These are phyloP conservation scores for Scarus forsteni DNA, from an alignment of 2,797 vertebrate genomes.

Conservation along the genomic window DNA sequence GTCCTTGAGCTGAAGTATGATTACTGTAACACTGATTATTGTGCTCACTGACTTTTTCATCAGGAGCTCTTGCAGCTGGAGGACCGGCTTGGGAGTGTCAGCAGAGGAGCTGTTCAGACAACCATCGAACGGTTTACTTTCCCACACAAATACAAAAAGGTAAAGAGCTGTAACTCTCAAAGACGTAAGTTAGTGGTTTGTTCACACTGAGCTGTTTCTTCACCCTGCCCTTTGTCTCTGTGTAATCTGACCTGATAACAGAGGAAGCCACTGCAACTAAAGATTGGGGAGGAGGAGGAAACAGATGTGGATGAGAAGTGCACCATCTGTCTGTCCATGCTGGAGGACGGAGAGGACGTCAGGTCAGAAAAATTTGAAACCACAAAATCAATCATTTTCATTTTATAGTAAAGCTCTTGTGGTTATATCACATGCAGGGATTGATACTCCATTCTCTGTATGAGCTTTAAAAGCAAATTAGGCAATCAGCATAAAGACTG, in stretches of 20 bases:
- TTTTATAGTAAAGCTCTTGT: neutral
- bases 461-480: too few relatives aligned
- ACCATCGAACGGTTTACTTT: slow-evolving; percentile 98
- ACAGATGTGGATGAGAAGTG: slow-evolving; percentile 97
- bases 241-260: slow-evolving; percentile 64
- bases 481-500: too few relatives aligned
- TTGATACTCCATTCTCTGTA: too few relatives aligned
- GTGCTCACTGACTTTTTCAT: slow-evolving; percentile 1
- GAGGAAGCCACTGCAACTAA: slow-evolving; percentile 94
- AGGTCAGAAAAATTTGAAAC: slow-evolving; percentile 81
- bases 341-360: slow-evolving; percentile 97
- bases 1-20: neutral
- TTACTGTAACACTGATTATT: neutral
- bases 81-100: slow-evolving; percentile 95
- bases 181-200: neutral
- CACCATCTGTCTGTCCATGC: slow-evolving; percentile 98
- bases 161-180: slow-evolving; percentile 53
- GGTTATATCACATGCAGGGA: too few relatives aligned
- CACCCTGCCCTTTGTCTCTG: slow-evolving; percentile 21
- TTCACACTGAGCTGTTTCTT: neutral
- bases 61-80: slow-evolving; percentile 98
- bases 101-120: slow-evolving; percentile 93
- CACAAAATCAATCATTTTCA: neutral
- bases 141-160: slow-evolving; percentile 99
- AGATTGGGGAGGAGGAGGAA: slow-evolving; percentile 92